Conservation (phyloP, 2,113 vertebrate genomes). For the Vulpes lagopus region DNA sequence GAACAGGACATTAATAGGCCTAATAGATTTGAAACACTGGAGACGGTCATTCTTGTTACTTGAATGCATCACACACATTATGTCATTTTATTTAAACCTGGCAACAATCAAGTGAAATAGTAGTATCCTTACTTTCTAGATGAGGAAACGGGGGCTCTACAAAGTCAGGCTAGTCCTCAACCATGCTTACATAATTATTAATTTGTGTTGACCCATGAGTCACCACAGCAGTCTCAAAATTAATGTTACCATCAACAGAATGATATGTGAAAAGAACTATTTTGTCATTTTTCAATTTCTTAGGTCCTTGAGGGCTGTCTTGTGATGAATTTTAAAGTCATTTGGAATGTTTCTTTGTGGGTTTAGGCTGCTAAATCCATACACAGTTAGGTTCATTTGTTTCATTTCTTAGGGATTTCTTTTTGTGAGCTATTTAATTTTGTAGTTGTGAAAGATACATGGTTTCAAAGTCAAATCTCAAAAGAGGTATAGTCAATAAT, state of each 20-base stretch:
- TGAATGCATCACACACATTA: not conserved
- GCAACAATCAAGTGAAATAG: not conserved
- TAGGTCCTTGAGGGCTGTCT: not conserved
- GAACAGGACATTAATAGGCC: not conserved
- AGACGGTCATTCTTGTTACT: not conserved
- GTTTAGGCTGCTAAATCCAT: not conserved
- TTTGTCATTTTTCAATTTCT: not conserved
- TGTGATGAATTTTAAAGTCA: not conserved
- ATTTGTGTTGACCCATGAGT: not conserved
- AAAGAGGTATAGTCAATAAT: not conserved
- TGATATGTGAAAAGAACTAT: not conserved
- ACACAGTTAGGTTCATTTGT: not conserved
- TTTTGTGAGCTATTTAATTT: not conserved
- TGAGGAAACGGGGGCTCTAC: not conserved
- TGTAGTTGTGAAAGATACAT: conserved; percentile 20
- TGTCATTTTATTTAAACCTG: conserved; percentile 10
- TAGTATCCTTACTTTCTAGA: not conserved
- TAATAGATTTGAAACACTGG: not conserved
- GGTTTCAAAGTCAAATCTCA: not conserved
- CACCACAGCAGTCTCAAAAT: not conserved
- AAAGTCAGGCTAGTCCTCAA: not conserved
- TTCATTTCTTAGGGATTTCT: not conserved
- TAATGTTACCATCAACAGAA: not conserved
- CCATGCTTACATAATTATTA: not conserved
- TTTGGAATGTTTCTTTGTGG: not conserved